Evolutionary conservation across 2,113 vertebrate genomes (phyloP), one percentile per base, ranked within the genome.

Genomic region (Nothoprocta perdicaria): DNA sequence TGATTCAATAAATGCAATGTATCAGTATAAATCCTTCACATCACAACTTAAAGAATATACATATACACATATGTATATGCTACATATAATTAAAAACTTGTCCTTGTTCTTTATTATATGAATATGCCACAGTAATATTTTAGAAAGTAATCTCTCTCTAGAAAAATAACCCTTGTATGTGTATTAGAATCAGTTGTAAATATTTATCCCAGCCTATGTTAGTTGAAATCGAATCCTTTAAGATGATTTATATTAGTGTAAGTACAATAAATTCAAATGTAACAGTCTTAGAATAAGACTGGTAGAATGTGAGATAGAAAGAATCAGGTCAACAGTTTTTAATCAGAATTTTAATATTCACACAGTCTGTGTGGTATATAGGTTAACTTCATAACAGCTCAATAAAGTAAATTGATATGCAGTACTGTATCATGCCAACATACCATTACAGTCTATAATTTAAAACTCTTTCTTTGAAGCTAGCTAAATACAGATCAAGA

Each of bases 311-410:
- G 80, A 93, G 72, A n/a, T 45, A 66, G 72, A 92, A 89, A 93
- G 94, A 96, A 96, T 96, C 68, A 92, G 92, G 93, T 95, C 89
- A 94, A 83, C 52, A 83, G 52, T 80, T 95, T 95, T 94, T 94
- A 95, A 95, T 95, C 85, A 91, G 76, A 88, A 75, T 83, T 78
- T 92, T 92, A 94, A 94, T 95, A 95, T 80, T 89, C 90, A 94
- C 76, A 62, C 6, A 80, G 68, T 80, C 72, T 58, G 16, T 87
- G 60, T 83, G 12, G 46, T 92, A 95, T 93, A 71, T 93, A 95
- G 90, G 88, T 95, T 95, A 95, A 68, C 93, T 90, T 95, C 84
- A 80, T 90, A 95, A 92, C 78, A 90, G 19, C 67, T 92, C 63
- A 81, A 89, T 89, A 90, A 94, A 95, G 45, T 45, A 84, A 94